phyloP scores from a whole-genome alignment of 2,888 invertebrate species.

The Drosophila diplacantha region DNA sequence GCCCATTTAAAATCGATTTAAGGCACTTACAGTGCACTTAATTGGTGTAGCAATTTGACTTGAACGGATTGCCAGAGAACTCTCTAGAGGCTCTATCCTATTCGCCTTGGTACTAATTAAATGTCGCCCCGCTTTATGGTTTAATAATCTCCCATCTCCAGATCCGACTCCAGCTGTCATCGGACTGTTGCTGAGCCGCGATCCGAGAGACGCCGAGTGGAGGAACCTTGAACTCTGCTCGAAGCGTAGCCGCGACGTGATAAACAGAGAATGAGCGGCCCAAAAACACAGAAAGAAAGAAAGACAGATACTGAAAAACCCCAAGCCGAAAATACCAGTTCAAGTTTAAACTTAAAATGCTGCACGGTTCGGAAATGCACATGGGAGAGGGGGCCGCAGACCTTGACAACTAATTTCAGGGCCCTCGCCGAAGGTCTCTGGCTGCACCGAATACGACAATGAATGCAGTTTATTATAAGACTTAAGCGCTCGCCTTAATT shows the following conservation, averaged over 20 bases:
- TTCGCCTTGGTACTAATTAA: constrained; percentile 49
- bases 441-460: constrained; percentile 60
- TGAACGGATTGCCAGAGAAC: constrained; percentile 14
- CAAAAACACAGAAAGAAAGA: constrained; percentile 30
- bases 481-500: constrained; percentile 26
- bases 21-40: constrained; percentile 29
- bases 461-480: constrained; percentile 56
- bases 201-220: constrained; percentile 1
- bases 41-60: constrained; percentile 38
- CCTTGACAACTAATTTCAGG: constrained; percentile 71
- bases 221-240: constrained; percentile 58
- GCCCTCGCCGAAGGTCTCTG: constrained; percentile 58
- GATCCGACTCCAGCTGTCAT: constrained; percentile 20
- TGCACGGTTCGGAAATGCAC: constrained; percentile 64
- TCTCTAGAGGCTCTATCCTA: constrained; percentile 18
- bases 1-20: constrained; percentile 35
- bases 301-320: constrained; percentile 40
- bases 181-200: constrained; percentile 23
- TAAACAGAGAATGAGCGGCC: constrained; percentile 40
- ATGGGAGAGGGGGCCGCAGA: constrained; percentile 39
- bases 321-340: constrained; percentile 60
- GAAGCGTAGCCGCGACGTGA: constrained; percentile 42
- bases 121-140: constrained; percentile 23
- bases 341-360: constrained; percentile 59
- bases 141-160: constrained; percentile 20